Evolutionary conservation across 2,797 vertebrate species (phyloP).

Genomic region (Geotrypetes seraphini): DNA sequence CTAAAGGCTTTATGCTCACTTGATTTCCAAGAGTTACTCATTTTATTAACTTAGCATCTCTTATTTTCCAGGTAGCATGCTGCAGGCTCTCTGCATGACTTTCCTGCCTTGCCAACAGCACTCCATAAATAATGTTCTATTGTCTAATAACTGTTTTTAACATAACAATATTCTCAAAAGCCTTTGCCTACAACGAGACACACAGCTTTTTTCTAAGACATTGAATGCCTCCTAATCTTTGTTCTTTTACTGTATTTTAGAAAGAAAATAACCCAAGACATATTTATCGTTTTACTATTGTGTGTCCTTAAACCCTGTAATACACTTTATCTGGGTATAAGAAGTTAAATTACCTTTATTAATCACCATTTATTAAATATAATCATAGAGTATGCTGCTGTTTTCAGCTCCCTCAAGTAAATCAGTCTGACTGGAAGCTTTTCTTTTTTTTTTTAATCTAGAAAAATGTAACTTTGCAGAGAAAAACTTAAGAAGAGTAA

Average conservation of each 20-base stretch:
- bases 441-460: too few relatives aligned
- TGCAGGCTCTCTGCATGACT: background rate
- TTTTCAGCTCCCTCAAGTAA: constrained; percentile 12
- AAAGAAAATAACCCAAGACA: background rate
- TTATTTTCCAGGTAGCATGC: background rate
- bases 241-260: constrained; percentile 9
- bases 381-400: constrained; percentile 18
- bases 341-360: constrained; percentile 18
- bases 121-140: constrained; percentile 2
- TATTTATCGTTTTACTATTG: constrained; percentile 22
- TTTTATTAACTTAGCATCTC: constrained; percentile 1
- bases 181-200: background rate
- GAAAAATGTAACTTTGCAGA: background rate
- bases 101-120: constrained; percentile 1
- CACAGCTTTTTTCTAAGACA: constrained; percentile 1
- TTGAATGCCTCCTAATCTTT: constrained; percentile 4
- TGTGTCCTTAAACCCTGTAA: constrained; percentile 13
- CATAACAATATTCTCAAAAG: constrained; percentile 6
- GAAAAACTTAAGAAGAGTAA: too few relatives aligned
- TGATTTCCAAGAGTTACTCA: constrained; percentile 1
- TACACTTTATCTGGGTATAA: constrained; percentile 8
- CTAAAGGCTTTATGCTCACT: background rate
- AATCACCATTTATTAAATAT: constrained; percentile 21
- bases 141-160: constrained; percentile 8
- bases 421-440: constrained; percentile 1